Base-by-base conservation (phyloP, 2,888 invertebrate genomes). In the Syritta pipiens region DNA sequence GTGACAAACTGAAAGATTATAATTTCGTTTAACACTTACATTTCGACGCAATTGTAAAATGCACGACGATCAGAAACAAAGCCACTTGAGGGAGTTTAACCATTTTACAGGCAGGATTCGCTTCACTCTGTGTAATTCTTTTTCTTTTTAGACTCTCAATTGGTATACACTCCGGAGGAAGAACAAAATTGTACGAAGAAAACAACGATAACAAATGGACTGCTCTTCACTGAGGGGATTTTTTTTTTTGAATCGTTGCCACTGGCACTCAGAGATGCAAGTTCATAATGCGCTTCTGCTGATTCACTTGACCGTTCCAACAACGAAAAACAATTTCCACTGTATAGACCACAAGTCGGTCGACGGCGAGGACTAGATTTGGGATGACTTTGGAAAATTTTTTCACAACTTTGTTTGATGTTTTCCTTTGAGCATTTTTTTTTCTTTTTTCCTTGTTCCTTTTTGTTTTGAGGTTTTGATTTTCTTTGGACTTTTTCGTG, bases 361-460 rank as follows among this genome's bases (percentile, higher is more conserved):
- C 37, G 37, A 37, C 0, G 2, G n/a, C 24, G 20, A 51, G 22
- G 51, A 44, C 32, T 60, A 35, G 32, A 51, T 28, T 35, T 37
- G 35, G 14, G 72, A 72, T 60, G 59, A 67, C 72, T 69, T 42
- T 71, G 71, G 48, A 60, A 72, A 77, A 72, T 20, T 77, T 77
- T 77, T 57, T 17, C 72, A 71, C 49, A 55, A 72, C 59, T 48
- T 77, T 75, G 59, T 77, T 71, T 77, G 77, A 77, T 77, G 77
- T 77, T 77, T 77, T 65, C 32, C 65, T 77, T 77, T 60, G 9
- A 55, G 48, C 65, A 59, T 71, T 48, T 77, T 51, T 46, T 49
- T 53, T 17, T 12, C 19, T 35, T 51, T 62, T 12, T 20, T 63
- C 28, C 20, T 35, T 26, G 20, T 30, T 30, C 44, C 48, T 53